A percentile compares a stretch with the other conserved stretches of the same genome.
phyloP scores from a whole-genome alignment of 1,140 invertebrate species.

The Penaeus indicus region DNA sequence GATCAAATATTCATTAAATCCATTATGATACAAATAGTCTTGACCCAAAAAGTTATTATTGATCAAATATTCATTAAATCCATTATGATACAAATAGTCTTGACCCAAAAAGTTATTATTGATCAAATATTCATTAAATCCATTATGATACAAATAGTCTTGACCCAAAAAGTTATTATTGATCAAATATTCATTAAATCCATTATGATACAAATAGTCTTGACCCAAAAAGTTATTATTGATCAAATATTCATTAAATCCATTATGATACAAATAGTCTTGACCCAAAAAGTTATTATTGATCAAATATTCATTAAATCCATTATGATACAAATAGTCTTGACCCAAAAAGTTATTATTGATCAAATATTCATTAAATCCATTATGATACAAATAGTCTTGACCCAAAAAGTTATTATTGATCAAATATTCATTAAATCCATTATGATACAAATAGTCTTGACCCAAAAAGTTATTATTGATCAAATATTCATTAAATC shows the following conservation, averaged over 20 bases:
- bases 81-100: not conserved
- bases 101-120: not conserved
- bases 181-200: not conserved
- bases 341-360: not conserved
- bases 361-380: too few species aligned
- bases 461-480: not conserved
- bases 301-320: not conserved
- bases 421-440: not conserved
- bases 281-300: not conserved
- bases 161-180: not conserved
- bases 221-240: not conserved
- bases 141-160: not conserved
- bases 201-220: not conserved
- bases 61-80: not conserved
- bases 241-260: too few species aligned
- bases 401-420: not conserved
- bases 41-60: not conserved
- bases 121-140: too few species aligned
- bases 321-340: not conserved
- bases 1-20: too few species aligned
- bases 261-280: not conserved
- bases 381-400: not conserved
- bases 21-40: not conserved
- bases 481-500: too few species aligned
- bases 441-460: not conserved